phyloP scores from a whole-genome alignment of 2,113 vertebrate genomes.

The Scopus umbretta region DNA sequence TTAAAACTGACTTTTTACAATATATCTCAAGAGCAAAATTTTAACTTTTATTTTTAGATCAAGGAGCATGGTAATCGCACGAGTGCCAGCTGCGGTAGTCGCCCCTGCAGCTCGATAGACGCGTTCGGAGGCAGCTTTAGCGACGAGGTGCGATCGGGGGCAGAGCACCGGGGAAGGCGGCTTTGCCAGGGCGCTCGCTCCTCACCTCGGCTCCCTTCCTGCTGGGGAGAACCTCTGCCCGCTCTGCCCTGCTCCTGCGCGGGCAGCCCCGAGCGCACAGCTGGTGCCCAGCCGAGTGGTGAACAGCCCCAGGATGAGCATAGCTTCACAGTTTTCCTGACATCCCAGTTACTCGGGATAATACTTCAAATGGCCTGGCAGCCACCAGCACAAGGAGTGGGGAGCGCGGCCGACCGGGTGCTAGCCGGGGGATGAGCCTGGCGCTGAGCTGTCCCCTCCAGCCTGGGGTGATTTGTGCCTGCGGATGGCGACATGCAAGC shows the following conservation, averaged over 20 bases:
- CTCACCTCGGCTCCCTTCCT: not conserved
- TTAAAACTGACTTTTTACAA: not conserved
- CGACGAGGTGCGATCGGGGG: rapidly evolving
- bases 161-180: rapidly evolving
- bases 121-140: not conserved
- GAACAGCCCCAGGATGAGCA: not conserved
- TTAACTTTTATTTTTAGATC: not conserved
- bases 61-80: rapidly evolving
- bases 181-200: not conserved
- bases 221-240: not conserved
- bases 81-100: not conserved
- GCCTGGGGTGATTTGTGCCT: not conserved
- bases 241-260: not conserved
- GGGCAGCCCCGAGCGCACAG: not conserved
- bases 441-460: not conserved
- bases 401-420: rapidly evolving
- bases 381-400: rapidly evolving
- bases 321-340: not conserved
- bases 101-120: not conserved
- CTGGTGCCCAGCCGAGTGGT: not conserved
- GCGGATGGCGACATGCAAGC: rapidly evolving
- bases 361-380: not conserved
- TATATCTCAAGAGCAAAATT: not conserved
- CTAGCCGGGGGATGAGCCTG: not conserved
- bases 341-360: not conserved